Percentiles rank a stretch among this genome's conserved stretches.
Conservation (phyloP, 2,797 vertebrate species). For the Alca torda region DNA sequence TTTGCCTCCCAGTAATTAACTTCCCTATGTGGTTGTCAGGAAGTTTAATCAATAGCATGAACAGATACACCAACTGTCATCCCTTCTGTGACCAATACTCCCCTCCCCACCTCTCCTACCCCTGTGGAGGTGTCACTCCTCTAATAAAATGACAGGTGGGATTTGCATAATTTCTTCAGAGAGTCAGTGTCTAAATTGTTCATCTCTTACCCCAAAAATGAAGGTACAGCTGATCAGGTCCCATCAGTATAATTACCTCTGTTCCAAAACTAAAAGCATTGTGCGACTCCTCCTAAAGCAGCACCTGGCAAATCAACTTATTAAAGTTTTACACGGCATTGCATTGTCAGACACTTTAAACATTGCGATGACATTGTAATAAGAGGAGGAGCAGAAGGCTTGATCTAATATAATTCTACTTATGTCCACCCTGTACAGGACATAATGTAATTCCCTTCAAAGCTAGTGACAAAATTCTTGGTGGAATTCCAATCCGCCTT, state of each 20-base stretch:
- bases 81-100: constrained; percentile 7
- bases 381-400: constrained; percentile 60
- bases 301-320: constrained; percentile 75
- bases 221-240: constrained; percentile 31
- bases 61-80: constrained; percentile 39
- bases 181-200: constrained; percentile 44
- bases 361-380: constrained; percentile 64
- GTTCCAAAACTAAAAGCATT: constrained; percentile 70
- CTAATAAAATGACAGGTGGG: constrained; percentile 66
- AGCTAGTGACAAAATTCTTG: constrained; percentile 49
- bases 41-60: constrained; percentile 70
- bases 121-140: constrained; percentile 53
- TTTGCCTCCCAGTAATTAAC: constrained; percentile 72
- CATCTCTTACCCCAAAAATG: constrained; percentile 30
- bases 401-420: constrained; percentile 66
- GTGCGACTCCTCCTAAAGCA: constrained; percentile 56
- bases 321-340: constrained; percentile 20
- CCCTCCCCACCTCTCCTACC: constrained; percentile 5
- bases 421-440: constrained; percentile 24
- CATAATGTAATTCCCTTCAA: constrained; percentile 48
- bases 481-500: constrained; percentile 53
- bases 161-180: constrained; percentile 12
- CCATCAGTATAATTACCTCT: constrained; percentile 37
- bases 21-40: constrained; percentile 66
- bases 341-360: constrained; percentile 44